Base-by-base conservation (phyloP, 2,113 vertebrate species). In the Crypturellus undulatus region DNA sequence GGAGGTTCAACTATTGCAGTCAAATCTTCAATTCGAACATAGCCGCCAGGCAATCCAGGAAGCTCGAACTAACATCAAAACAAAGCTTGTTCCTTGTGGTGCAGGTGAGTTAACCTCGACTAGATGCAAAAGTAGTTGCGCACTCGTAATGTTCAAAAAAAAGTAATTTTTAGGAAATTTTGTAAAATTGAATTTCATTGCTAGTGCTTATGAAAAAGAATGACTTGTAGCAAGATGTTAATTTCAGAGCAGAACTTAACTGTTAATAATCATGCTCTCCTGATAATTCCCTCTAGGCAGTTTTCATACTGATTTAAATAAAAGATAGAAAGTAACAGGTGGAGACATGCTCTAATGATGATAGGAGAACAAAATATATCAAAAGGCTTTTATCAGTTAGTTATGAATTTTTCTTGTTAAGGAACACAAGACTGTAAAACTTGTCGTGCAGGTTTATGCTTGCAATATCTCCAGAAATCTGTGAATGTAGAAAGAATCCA, bases 61-160 rank as follows among this genome's bases (percentile, higher is more conserved):
- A 30, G 95, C 21, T 34, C 96, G 96, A 58, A 80, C 62, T n/a
- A 88, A 93, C 4, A 71, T 87, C 42, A 97, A 94, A 83, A 97
- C 97, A 43, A 98, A 98, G 15, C 87, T 99, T 54, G 98, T 98
- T 87, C 98, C 99, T 34, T 99, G 99, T 87, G 98, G 99, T 6
- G 98, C 99, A 97, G 99, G 99, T 99, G 88, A 98, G 96, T 81
- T 38, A 51, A 49, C 49, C 32, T 73, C 58, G 34, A 28, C 20
- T 58, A 24, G 49, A 49, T 8, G 21, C 49, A 24, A 22, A 49
- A 49, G 21, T 49, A 19, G 21, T 72, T 79, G 65, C 2, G 0
- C 87, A 89, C 49, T 49, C 21, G 79, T 67, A 51, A 26, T 7
- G 6, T 64, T 38, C 30, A 58, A 2, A 93, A 81, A 18, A 22